Percentiles rank a stretch among this genome's conserved stretches.
phyloP scores from a whole-genome alignment of 2,797 vertebrate genomes.

The Gila robusta region DNA sequence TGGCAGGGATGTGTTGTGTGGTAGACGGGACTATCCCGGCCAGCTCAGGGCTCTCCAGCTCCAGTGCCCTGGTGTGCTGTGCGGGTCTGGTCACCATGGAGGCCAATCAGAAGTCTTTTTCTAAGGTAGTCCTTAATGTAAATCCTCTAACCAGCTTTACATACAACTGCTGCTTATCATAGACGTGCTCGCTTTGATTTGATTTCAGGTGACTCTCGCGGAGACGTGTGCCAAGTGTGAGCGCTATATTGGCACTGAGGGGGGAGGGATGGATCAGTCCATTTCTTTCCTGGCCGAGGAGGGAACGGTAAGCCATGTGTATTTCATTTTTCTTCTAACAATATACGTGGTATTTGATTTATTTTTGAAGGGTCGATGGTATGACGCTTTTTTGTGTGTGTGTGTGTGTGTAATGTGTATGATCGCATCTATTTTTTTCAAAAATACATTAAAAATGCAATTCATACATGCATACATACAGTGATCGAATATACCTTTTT shows the following conservation, averaged over 20 bases:
- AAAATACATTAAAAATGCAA: background rate
- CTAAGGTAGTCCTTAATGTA: conserved; percentile 84
- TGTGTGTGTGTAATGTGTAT: background rate
- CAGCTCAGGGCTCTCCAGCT: conserved; percentile 95
- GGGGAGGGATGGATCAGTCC: conserved; percentile 98
- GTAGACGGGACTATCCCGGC: conserved; percentile 93
- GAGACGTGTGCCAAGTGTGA: conserved; percentile 94
- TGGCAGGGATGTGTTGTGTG: conserved; percentile 91
- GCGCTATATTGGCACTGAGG: conserved; percentile 93
- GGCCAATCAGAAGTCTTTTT: conserved; percentile 87
- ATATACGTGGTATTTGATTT: background rate
- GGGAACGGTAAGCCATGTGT: conserved; percentile 84
- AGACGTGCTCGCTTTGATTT: conserved; percentile 42
- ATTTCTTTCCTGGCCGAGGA: conserved; percentile 96
- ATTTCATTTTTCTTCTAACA: conserved; percentile 46
- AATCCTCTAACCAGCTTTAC: background rate
- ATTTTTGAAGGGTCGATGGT: background rate
- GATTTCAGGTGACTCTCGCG: conserved; percentile 86
- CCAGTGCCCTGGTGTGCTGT: conserved; percentile 95
- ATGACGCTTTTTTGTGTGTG: background rate
- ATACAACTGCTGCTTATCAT: background rate
- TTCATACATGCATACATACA: too few species aligned
- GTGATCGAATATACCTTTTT: background rate
- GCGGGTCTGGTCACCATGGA: conserved; percentile 89
- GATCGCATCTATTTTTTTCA: background rate